Conservation (phyloP, 2,113 vertebrate genomes). For the Piprites chloris region DNA sequence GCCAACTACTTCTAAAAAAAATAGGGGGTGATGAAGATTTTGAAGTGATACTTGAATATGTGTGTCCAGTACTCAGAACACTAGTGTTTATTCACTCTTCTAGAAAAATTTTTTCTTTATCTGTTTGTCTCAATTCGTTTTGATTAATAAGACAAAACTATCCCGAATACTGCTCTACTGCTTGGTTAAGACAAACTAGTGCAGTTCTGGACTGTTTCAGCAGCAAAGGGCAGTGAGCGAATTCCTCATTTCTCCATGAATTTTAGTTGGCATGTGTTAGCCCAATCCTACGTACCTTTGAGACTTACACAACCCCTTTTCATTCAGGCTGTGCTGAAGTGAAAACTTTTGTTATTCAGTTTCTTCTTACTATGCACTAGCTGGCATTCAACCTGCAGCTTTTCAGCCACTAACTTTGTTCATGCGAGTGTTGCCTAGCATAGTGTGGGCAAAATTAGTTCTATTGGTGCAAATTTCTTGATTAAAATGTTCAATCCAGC, state of each 20-base stretch:
- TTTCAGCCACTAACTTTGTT: not conserved
- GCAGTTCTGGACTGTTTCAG: not conserved
- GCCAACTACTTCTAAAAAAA: not conserved
- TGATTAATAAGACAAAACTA: not conserved
- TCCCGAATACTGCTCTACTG: not conserved
- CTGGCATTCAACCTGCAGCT: not conserved
- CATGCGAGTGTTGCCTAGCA: not conserved
- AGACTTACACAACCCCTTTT: not conserved
- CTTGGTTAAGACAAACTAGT: not conserved
- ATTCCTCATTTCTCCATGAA: not conserved
- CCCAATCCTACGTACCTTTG: not conserved
- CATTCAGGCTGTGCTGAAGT: not conserved
- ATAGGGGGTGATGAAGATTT: not conserved
- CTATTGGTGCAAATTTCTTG: not conserved
- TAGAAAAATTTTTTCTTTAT: not conserved
- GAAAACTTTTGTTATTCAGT: not conserved
- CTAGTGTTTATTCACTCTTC: not conserved
- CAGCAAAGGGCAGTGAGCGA: not conserved
- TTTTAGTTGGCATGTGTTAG: not conserved
- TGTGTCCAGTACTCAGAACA: not conserved
- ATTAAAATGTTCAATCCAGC: not conserved
- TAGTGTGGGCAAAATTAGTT: not conserved
- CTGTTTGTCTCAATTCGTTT: not conserved
- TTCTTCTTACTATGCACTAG: not conserved
- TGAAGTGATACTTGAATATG: not conserved